phyloP scores from a whole-genome alignment of 2,113 vertebrate genomes.

The Tiliqua scincoides region DNA sequence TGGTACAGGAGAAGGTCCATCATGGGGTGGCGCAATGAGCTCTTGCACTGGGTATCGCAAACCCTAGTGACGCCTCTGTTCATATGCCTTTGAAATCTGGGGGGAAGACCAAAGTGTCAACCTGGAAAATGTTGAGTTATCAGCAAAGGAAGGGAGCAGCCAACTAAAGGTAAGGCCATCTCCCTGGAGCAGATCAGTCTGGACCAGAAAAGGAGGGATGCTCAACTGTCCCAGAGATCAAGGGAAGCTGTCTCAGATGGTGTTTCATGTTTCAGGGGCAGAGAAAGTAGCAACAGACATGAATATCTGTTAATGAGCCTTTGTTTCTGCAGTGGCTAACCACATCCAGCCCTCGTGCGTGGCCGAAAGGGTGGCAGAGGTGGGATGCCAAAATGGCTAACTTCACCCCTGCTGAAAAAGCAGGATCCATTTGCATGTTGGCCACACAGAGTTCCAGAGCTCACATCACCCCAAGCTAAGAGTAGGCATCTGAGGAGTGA shows the following conservation, averaged over 20 bases:
- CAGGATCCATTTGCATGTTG: too few species aligned
- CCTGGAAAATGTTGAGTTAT: background rate
- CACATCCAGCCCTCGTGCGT: background rate
- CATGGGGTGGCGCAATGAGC: too few species aligned
- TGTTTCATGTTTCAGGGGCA: background rate
- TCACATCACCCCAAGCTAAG: background rate
- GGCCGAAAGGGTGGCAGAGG: background rate
- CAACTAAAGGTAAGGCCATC: background rate
- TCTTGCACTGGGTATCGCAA: too few species aligned
- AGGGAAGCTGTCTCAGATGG: background rate
- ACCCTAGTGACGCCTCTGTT: too few species aligned
- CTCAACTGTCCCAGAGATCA: background rate
- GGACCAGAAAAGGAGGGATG: background rate
- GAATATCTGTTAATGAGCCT: background rate
- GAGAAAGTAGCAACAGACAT: background rate
- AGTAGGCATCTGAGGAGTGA: background rate
- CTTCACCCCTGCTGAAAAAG: background rate
- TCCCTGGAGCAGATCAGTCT: background rate
- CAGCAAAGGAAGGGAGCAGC: background rate
- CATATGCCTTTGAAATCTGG: too few species aligned
- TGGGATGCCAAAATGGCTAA: background rate
- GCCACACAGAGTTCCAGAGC: background rate
- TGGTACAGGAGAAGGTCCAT: too few species aligned
- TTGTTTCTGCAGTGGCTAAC: background rate
- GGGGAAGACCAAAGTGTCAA: background rate